A percentile compares a stretch with the other conserved stretches of the same genome.
Conservation (phyloP, 53 echinoderm and acorn worm genomes). For the Luidia sarsii region DNA sequence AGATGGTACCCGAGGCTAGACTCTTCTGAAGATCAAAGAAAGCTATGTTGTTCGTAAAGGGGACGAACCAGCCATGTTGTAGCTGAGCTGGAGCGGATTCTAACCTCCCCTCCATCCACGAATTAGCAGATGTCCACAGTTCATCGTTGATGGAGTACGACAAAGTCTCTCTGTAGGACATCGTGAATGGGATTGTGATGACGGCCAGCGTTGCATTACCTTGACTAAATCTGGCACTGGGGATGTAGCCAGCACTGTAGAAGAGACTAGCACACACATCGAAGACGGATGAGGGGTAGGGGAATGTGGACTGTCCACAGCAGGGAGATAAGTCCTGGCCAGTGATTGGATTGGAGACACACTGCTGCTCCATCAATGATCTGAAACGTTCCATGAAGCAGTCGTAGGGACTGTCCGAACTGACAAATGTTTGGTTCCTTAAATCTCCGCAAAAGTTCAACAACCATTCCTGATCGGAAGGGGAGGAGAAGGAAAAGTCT, state of each 20-base stretch:
- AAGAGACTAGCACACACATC: not conserved
- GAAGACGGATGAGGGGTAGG: conserved; percentile 43
- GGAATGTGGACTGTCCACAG: conserved; percentile 47
- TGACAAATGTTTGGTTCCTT: conserved; percentile 62
- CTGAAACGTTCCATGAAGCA: conserved; percentile 48
- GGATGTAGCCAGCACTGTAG: not conserved
- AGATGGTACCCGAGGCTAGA: conserved; percentile 35
- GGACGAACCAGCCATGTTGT: conserved; percentile 61
- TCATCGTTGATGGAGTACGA: not conserved
- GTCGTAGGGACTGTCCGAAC: not conserved
- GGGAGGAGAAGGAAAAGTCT: conserved; percentile 47
- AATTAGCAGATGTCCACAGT: conserved; percentile 32
- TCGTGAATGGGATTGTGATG: not conserved
- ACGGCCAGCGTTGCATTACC: not conserved
- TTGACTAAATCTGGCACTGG: conserved; percentile 7
- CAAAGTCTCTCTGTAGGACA: not conserved
- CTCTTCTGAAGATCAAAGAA: conserved; percentile 70
- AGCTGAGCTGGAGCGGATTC: conserved; percentile 44
- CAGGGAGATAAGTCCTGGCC: conserved; percentile 15
- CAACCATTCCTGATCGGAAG: conserved; percentile 69
- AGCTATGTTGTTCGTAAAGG: not conserved
- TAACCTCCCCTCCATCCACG: conserved; percentile 40
- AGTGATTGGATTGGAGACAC: not conserved
- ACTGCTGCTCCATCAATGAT: not conserved
- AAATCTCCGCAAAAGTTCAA: conserved; percentile 59